Evolutionary conservation across 2,113 vertebrate genomes (phyloP).

Genomic region (Rhinoderma darwinii): DNA sequence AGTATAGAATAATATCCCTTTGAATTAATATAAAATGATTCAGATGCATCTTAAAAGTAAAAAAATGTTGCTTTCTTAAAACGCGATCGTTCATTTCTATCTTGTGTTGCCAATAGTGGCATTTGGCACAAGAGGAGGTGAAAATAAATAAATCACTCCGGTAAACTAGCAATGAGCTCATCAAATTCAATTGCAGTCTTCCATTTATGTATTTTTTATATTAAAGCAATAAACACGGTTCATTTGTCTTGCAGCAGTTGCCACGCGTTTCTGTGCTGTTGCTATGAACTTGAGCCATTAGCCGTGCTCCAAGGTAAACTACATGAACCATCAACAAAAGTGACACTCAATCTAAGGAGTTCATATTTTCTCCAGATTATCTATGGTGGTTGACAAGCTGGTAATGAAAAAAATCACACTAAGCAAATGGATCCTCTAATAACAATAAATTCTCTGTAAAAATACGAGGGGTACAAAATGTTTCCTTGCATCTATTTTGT

Average conservation of each 20-base stretch:
- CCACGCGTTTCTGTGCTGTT: slow-evolving; percentile 83
- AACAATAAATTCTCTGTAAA: slow-evolving; percentile 99
- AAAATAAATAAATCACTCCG: slow-evolving; percentile 76
- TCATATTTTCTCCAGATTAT: slow-evolving; percentile 93
- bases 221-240: slow-evolving; percentile 84
- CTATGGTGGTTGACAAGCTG: slow-evolving; percentile 95
- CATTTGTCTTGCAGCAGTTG: slow-evolving; percentile 81
- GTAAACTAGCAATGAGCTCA: slow-evolving; percentile 77
- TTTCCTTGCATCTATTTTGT: slow-evolving; percentile 99
- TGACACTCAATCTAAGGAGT: slow-evolving; percentile 94
- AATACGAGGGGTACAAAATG: slow-evolving; percentile 96
- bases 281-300: slow-evolving; percentile 93
- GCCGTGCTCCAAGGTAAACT: slow-evolving; percentile 95
- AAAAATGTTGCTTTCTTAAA: slow-evolving; percentile 74
- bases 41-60: slow-evolving; percentile 71
- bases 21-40: slow-evolving; percentile 75
- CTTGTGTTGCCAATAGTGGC: slow-evolving; percentile 74
- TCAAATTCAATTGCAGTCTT: slow-evolving; percentile 81
- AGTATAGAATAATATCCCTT: slow-evolving; percentile 74
- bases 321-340: slow-evolving; percentile 97
- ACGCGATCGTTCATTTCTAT: slow-evolving; percentile 78
- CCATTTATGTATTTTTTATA: slow-evolving; percentile 86
- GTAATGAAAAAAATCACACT: slow-evolving; percentile 99
- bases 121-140: slow-evolving; percentile 66
- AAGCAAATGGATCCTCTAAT: slow-evolving; percentile 99